Evolutionary conservation across 92 coral and sea anemone species (phyloP), one percentile per base, ranked within the genome.

Genomic region (Heteractis magnifica): DNA sequence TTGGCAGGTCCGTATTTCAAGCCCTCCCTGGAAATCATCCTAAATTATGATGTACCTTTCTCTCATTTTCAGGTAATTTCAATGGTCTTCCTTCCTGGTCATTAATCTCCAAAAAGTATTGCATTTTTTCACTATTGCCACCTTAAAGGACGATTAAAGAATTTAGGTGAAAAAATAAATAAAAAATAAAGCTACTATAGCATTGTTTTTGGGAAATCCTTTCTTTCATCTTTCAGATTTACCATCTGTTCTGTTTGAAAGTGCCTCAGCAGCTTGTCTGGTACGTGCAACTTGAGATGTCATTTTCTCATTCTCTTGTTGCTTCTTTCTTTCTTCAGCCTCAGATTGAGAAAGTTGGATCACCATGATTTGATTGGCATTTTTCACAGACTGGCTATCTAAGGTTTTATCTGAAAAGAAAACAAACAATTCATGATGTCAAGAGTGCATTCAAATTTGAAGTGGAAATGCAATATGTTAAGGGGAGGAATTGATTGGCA

Each of bases 241-340:
- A 95, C 98, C 95, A 84, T 93, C 98, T 44, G 81, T 90, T 87
- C 95, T 91, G n/a, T 56, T 93, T 81, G 98, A 91, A 60, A 95
- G 78, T 56, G 93, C 93, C 83, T 91, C 95, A 8, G 98, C 98
- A 68, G 98, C 98, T 58, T 90, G 94, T 76, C 92, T 87, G 64
- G 94, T 93, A 78, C 94, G 80, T n/a, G 91, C 74, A 5, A 95
- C 89, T 72, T 83, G 92, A 34, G 93, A 89, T 19, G 84, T 87
- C 72, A 89, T 81, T 55, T 88, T 89, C 73, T 93, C 90, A 19
- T 81, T 91, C 49, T 78, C 81, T 59, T 75, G 76, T 80, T 85
- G 87, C 48, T 76, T 87, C 70, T 52, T 86, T 53, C 87, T 84
- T 44, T 51, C 81, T 77, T 93, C 92, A 19, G 83, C 86, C 73